phyloP scores from a whole-genome alignment of 2,797 vertebrate species.

The Pogonophryne albipinna region DNA sequence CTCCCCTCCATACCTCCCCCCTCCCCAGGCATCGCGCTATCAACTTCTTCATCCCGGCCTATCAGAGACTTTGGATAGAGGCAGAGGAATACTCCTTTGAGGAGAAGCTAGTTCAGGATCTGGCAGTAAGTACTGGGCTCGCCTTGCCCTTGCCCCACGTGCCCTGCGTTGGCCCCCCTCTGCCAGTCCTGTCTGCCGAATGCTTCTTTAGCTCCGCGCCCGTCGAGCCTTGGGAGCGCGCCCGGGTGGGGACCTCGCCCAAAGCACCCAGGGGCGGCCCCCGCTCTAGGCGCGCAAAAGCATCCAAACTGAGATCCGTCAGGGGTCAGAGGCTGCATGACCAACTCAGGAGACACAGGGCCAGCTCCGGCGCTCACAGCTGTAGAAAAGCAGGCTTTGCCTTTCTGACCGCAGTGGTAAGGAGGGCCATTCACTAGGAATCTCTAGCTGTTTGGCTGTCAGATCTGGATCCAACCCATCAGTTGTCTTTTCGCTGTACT shows the following conservation, averaged over 20 bases:
- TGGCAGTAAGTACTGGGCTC: conserved; percentile 98
- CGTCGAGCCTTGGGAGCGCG: conserved; percentile 80
- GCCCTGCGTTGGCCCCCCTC: conserved; percentile 80
- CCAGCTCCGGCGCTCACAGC: conserved; percentile 73
- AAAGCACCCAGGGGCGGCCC: conserved; percentile 73
- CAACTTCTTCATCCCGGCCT: conserved; percentile 99
- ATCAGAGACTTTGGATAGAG: conserved; percentile 99
- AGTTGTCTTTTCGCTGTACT: conserved; percentile 82
- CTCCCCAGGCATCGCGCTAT: conserved; percentile 98
- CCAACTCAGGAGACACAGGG: conserved; percentile 83
- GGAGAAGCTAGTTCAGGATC: conserved; percentile 99
- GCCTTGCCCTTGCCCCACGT: conserved; percentile 72
- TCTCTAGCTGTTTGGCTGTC: conserved; percentile 78
- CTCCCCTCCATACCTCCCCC: conserved; percentile 86
- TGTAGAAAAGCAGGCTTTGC: conserved; percentile 84
- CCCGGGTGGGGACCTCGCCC: conserved; percentile 72
- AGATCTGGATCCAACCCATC: conserved; percentile 77
- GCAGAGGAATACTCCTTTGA: conserved; percentile 99
- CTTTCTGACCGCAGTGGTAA: conserved; percentile 84
- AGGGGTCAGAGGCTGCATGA: conserved; percentile 87
- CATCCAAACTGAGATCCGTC: conserved; percentile 81
- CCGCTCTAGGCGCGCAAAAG: conserved; percentile 75
- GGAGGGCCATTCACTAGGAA: conserved; percentile 72
- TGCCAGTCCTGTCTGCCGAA: conserved; percentile 82
- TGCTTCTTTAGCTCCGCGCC: conserved; percentile 81